A percentile compares a stretch with the other conserved stretches of the same genome.
phyloP scores from a whole-genome alignment of 2,888 invertebrate species.

The Incurvaria masculella region DNA sequence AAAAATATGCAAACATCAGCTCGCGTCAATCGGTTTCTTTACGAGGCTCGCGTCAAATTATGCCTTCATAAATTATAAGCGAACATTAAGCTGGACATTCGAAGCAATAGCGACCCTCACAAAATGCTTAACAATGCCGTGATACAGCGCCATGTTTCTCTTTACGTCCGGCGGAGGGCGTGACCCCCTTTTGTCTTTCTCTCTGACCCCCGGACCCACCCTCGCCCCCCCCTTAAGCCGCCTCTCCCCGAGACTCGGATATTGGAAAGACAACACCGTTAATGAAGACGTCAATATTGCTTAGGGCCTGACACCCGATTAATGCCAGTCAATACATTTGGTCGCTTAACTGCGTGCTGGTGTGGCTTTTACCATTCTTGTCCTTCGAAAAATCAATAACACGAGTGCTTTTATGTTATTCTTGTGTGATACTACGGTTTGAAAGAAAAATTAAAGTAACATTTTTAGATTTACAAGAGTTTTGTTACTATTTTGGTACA shows the following conservation, averaged over 20 bases:
- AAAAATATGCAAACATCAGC: background rate
- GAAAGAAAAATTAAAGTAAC: too few species aligned
- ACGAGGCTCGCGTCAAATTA: background rate
- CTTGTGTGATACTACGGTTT: too few species aligned
- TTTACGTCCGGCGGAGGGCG: background rate
- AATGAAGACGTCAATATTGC: slow-evolving; percentile 13
- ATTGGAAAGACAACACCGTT: slow-evolving; percentile 8
- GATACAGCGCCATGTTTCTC: background rate
- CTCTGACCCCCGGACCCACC: background rate
- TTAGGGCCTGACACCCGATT: slow-evolving; percentile 22
- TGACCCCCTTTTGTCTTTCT: background rate
- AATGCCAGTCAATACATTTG: slow-evolving; percentile 20
- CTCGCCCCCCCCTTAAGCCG: background rate
- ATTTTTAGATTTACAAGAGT: too few species aligned
- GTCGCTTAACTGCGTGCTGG: slow-evolving; percentile 6
- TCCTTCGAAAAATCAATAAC: too few species aligned
- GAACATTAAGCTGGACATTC: background rate
- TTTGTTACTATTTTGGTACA: too few species aligned
- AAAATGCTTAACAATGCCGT: background rate
- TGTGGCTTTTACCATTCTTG: too few species aligned
- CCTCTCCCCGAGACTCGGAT: slow-evolving; percentile 1
- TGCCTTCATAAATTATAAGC: background rate
- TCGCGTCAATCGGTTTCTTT: background rate
- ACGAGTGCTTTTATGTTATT: too few species aligned
- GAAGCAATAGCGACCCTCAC: background rate